Conservation (phyloP, 2,888 invertebrate genomes). For the Metellina segmentata region DNA sequence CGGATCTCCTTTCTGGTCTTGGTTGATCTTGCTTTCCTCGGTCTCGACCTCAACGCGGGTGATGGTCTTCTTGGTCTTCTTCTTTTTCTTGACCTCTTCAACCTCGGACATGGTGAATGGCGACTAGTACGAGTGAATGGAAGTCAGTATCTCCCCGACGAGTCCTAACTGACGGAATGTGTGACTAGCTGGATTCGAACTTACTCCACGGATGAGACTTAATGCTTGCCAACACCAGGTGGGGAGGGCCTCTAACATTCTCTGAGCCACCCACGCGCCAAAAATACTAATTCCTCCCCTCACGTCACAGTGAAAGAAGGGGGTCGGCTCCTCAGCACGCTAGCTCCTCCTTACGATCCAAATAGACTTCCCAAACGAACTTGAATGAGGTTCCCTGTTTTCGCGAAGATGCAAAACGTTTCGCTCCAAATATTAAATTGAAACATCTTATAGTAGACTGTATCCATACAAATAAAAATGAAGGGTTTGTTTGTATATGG, state of each 20-base stretch:
- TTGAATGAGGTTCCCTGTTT: too few relatives aligned
- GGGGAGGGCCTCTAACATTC: constrained; percentile 71
- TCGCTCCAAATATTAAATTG: too few relatives aligned
- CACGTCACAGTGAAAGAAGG: constrained; percentile 50
- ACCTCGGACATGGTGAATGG: constrained; percentile 65
- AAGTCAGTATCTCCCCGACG: constrained; percentile 46
- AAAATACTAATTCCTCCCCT: constrained; percentile 65
- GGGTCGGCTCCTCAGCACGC: constrained; percentile 33
- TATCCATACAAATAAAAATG: too few relatives aligned
- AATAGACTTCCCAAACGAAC: too few relatives aligned
- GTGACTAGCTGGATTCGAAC: constrained; percentile 56
- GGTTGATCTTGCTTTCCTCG: constrained; percentile 58
- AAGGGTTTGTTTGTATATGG: too few relatives aligned
- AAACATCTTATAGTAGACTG: too few relatives aligned
- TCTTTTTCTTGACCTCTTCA: constrained; percentile 74
- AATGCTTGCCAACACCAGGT: constrained; percentile 73
- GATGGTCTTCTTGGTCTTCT: constrained; percentile 74
- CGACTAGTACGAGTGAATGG: constrained; percentile 18
- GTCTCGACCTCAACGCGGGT: constrained; percentile 70
- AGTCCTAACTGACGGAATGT: constrained; percentile 67
- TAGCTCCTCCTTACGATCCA: too few relatives aligned
- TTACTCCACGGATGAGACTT: constrained; percentile 54
- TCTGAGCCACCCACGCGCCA: constrained; percentile 73
- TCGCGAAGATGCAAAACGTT: too few relatives aligned
- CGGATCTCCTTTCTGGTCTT: constrained; percentile 48